Conservation (phyloP, 2,888 invertebrate genomes). For the Dolichomitus sp. region DNA sequence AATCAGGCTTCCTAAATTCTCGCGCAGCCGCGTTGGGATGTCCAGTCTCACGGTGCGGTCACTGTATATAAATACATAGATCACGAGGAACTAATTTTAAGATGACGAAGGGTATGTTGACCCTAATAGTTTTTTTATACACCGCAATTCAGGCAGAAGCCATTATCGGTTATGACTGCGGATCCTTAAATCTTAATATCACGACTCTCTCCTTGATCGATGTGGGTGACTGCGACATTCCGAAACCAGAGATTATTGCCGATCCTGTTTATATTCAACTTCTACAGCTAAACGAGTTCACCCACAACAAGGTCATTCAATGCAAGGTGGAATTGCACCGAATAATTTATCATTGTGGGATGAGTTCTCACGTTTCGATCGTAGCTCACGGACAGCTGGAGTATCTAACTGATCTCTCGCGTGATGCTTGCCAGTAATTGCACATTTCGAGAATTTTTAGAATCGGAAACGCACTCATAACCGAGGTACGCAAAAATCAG, state of each 20-base stretch:
- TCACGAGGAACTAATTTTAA: no score
- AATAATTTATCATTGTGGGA: background rate
- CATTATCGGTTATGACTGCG: slow-evolving; percentile 58
- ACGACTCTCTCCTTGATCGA: slow-evolving; percentile 50
- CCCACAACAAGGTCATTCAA: slow-evolving; percentile 28
- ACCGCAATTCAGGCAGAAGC: background rate
- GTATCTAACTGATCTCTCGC: slow-evolving; percentile 28
- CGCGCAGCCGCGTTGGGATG: no score
- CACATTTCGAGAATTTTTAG: background rate
- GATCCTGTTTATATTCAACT: slow-evolving; percentile 41
- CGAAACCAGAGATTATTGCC: slow-evolving; percentile 8
- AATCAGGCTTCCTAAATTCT: no score
- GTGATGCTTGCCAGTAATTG: slow-evolving; percentile 25
- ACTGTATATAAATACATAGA: no score
- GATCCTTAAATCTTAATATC: slow-evolving; percentile 38
- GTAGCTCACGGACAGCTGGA: slow-evolving; percentile 48
- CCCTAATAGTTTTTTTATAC: background rate
- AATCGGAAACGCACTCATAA: background rate
- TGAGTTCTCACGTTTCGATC: slow-evolving; percentile 55
- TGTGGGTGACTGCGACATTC: slow-evolving; percentile 51
- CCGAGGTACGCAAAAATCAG: slow-evolving; percentile 14
- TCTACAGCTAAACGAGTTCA: slow-evolving; percentile 45
- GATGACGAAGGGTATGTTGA: background rate
- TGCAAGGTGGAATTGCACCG: slow-evolving; percentile 52
- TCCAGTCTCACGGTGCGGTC: no score